A percentile compares a stretch with the other conserved stretches of the same genome.
These are phyloP conservation scores for Beris morrisii DNA, from an alignment of 2,888 invertebrate genomes.

Conservation along the genomic window DNA sequence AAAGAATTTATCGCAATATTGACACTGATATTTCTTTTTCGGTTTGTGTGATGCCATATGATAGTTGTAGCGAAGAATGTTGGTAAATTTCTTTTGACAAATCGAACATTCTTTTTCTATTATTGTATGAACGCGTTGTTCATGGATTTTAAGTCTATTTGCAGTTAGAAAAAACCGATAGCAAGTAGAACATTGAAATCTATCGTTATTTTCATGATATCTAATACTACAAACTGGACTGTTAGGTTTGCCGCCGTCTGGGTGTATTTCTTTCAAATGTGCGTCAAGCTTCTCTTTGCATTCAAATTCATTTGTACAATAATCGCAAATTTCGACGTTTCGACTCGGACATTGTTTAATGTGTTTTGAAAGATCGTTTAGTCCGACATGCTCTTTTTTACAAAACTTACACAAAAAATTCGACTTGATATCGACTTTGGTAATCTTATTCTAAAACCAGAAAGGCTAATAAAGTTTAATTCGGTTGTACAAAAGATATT, in stretches of 20 bases:
- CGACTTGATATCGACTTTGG: too few species aligned
- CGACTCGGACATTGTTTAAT: too few species aligned
- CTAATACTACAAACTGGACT: constrained; percentile 20
- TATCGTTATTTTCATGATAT: constrained; percentile 16
- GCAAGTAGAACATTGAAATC: too few species aligned
- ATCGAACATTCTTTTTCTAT: constrained; percentile 24
- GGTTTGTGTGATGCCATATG: constrained; percentile 36
- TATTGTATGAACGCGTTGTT: constrained; percentile 17
- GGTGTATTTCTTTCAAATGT: neutral
- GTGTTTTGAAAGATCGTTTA: too few species aligned
- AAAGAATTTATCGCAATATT: constrained; percentile 38
- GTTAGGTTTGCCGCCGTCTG: neutral
- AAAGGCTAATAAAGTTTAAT: too few species aligned
- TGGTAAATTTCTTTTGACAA: constrained; percentile 29
- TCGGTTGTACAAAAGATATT: too few species aligned
- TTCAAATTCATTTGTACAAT: neutral
- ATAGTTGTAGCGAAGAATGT: constrained; percentile 28
- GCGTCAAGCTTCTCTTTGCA: neutral
- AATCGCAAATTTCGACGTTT: neutral
- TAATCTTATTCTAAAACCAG: too few species aligned
- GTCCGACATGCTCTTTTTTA: too few species aligned
- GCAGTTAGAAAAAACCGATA: constrained; percentile 24
- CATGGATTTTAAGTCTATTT: constrained; percentile 29
- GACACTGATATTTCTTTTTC: constrained; percentile 36
- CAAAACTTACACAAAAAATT: neutral